A percentile compares a stretch with the other conserved stretches of the same genome.
These are phyloP conservation scores for Achatina immaculata DNA, from an alignment of 1,140 invertebrate species.

Conservation along the genomic window DNA sequence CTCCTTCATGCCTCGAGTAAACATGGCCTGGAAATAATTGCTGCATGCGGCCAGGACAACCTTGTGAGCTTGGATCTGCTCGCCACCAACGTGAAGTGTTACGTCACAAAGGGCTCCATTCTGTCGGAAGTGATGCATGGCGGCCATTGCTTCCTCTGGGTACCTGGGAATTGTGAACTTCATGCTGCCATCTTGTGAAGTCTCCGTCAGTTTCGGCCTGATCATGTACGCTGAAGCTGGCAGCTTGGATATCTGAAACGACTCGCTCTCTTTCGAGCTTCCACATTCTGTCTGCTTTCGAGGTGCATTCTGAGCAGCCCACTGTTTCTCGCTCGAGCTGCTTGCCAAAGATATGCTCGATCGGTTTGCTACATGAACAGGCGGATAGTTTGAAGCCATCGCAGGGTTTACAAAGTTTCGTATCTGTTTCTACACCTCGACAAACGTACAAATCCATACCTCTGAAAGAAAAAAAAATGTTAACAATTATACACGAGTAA, in stretches of 20 bases:
- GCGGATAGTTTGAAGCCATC: not conserved
- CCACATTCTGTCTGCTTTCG: slow-evolving; percentile 55
- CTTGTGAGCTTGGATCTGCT: slow-evolving; percentile 64
- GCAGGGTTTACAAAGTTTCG: not conserved
- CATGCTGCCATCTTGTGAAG: slow-evolving; percentile 78
- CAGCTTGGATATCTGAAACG: not conserved
- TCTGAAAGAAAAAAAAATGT: not conserved
- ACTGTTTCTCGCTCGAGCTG: not conserved
- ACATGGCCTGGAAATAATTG: slow-evolving; percentile 90
- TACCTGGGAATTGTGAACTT: slow-evolving; percentile 88
- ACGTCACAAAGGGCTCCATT: slow-evolving; percentile 86
- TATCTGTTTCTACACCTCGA: not conserved
- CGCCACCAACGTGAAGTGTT: slow-evolving; percentile 59
- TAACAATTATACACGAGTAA: no score
- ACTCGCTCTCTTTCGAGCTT: not conserved
- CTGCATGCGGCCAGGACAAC: slow-evolving; percentile 68
- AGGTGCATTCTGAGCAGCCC: slow-evolving; percentile 30
- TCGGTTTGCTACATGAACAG: not conserved
- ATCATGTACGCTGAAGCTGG: slow-evolving; percentile 25
- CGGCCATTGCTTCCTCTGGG: slow-evolving; percentile 85
- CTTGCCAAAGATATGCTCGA: not conserved
- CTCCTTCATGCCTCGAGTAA: slow-evolving; percentile 92
- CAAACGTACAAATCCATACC: slow-evolving; percentile 2
- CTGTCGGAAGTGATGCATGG: slow-evolving; percentile 89
- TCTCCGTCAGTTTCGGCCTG: slow-evolving; percentile 54